Evolutionary conservation across 2,113 vertebrate genomes (phyloP), one percentile per base, ranked within the genome.

Genomic region (Megalops atlanticus): DNA sequence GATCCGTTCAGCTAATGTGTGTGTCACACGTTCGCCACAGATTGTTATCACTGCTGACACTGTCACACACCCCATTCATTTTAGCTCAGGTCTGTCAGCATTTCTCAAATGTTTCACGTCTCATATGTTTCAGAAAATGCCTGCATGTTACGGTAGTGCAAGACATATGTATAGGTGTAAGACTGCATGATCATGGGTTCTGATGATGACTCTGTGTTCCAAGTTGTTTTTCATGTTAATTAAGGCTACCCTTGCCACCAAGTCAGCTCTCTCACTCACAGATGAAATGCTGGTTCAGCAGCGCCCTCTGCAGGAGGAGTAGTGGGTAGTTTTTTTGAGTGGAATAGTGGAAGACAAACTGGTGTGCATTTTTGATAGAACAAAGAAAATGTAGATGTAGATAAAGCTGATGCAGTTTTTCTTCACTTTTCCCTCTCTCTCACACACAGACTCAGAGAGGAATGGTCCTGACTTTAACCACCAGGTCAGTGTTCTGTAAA

Each of bases 381-480:
- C 21, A 58, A 24, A 15, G 21, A 24, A n/a, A n/a, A n/a, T n/a
- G n/a, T n/a, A n/a, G n/a, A n/a, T n/a, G n/a, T n/a, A n/a, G n/a
- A n/a, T n/a, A n/a, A n/a, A n/a, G n/a, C n/a, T n/a, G n/a, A n/a
- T n/a, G n/a, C n/a, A n/a, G n/a, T n/a, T n/a, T n/a, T n/a, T n/a
- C n/a, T n/a, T 64, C 3, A 69, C 3, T 39, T 8, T 41, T 39
- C 15, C 81, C 85, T 84, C 71, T 92, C 85, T 90, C 80, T 86
- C 87, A 89, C 90, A 91, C 90, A 79, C 86, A 97, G 96, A 96
- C 88, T 92, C 94, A n/a, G 95, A 96, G 83, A 94, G 94, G 88
- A 97, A 96, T 91, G 95, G 95, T 91, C 94, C 95, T 77, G 95
- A 96, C 91, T 90, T 94, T 86, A 96, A 94, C 92, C 95, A 96